Evolutionary conservation across 2,888 invertebrate species (phyloP), one percentile per base, ranked within the genome.

Genomic region (Colletes collaris): DNA sequence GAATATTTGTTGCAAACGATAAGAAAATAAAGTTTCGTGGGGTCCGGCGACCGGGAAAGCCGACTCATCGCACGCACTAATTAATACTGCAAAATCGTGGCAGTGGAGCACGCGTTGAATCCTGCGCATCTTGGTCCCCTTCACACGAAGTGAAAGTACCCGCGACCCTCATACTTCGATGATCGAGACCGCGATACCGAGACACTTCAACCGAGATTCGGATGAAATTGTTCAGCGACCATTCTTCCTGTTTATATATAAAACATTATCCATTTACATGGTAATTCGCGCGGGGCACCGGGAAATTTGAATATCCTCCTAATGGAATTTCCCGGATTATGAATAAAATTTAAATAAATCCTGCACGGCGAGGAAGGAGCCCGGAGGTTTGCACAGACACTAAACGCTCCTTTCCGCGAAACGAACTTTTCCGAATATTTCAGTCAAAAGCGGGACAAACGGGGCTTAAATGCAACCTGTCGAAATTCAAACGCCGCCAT

Each of bases 71-170:
- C n/a, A 16, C 49, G 65, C 46, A 46, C 64, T 44, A n/a, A 52
- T 77, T 77, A 66, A 63, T 49, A n/a, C 19, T 10, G 35, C 40
- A 62, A 62, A 72, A 72, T 59, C 52, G 55, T 49, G 63, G 1
- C 72, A 66, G 72, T 66, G 13, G 16, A 44, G 66, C 65, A 62
- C 44, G 13, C 19, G 44, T 13, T 62, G 44, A 5, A 58, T 75
- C 49, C 44, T 4, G 19, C 11, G n/a, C 16, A 46, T 60, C 58
- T 6, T 52, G 19, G 44, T 37, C 53, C 19, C 44, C 19, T 19
- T 46, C 40, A 62, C 40, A 40, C 27, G n/a, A 73, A 27, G 79
- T 73, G 79, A 77, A 79, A 78, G 78, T 76, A 19, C 8, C 16
- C 49, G n/a, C 13, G 10, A 63, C 44, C 8, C 52, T n/a, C 27